These are phyloP conservation scores for Choloepus hoffmanni DNA, from an alignment of 2,113 vertebrate species.

Conservation along the genomic window DNA sequence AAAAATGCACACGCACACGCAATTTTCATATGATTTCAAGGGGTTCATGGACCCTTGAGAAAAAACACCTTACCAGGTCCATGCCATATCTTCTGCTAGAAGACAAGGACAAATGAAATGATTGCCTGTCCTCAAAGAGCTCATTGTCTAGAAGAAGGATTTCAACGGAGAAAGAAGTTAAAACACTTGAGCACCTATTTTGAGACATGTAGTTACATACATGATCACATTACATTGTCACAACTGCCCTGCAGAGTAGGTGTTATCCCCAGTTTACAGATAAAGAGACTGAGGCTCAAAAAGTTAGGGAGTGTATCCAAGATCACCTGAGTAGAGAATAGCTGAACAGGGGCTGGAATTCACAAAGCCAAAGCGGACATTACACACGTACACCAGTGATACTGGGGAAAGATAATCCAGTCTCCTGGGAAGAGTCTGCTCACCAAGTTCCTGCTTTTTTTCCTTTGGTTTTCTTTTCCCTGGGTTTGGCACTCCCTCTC, in stretches of 20 bases:
- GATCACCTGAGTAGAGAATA: rapidly evolving
- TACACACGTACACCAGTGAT: too few species aligned
- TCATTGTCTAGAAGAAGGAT: background rate
- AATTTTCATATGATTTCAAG: background rate
- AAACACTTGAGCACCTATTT: too few species aligned
- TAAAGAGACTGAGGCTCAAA: background rate
- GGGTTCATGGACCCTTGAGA: rapidly evolving
- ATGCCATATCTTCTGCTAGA: rapidly evolving
- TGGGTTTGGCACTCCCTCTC: background rate
- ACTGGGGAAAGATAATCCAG: background rate
- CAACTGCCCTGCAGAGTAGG: rapidly evolving
- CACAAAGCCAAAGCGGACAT: too few species aligned
- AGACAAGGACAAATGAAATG: too few species aligned
- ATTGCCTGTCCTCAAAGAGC: background rate
- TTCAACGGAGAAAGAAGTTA: rapidly evolving
- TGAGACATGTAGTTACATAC: background rate
- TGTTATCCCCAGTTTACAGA: background rate
- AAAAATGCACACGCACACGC: rapidly evolving
- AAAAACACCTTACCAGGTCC: background rate
- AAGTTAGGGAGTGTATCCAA: too few species aligned
- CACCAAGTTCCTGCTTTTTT: background rate
- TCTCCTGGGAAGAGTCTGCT: background rate
- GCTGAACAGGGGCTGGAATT: rapidly evolving
- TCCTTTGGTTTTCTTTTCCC: background rate
- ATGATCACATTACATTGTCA: rapidly evolving